These are phyloP conservation scores for Poeciliopsis retropinna DNA, from an alignment of 2,113 vertebrate genomes.

Conservation along the genomic window DNA sequence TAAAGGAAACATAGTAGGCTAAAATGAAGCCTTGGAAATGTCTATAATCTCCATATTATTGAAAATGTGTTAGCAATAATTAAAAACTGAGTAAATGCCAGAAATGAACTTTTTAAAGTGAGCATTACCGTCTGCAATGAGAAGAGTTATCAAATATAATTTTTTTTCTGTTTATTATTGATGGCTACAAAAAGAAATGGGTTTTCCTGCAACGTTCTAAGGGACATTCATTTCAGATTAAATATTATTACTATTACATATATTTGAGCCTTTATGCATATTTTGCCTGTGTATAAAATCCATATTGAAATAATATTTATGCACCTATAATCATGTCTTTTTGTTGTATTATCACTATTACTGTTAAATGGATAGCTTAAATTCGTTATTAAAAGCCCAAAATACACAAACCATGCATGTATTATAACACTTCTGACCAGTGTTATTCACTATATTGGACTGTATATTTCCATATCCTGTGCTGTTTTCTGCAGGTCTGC, in stretches of 20 bases:
- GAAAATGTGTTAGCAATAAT: neutral
- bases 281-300: too few species aligned
- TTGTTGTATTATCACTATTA: neutral
- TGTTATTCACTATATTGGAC: neutral
- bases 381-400: neutral
- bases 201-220: too few species aligned
- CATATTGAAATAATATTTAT: neutral
- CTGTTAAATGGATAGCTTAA: neutral
- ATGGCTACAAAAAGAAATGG: too few species aligned
- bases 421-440: neutral
- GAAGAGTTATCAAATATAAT: neutral
- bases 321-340: neutral
- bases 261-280: too few species aligned
- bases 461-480: neutral
- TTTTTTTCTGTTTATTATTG: too few species aligned
- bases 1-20: too few species aligned
- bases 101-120: neutral
- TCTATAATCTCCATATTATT: neutral
- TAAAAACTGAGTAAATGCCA: neutral
- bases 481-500: slow-evolving; percentile 83
- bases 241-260: too few species aligned
- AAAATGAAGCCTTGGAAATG: too few species aligned
- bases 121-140: neutral
- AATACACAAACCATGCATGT: neutral
- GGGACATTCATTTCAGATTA: too few species aligned